Evolutionary conservation across 2,113 vertebrate species (phyloP), one percentile per base, ranked within the genome.

Genomic region (Numenius arquata): DNA sequence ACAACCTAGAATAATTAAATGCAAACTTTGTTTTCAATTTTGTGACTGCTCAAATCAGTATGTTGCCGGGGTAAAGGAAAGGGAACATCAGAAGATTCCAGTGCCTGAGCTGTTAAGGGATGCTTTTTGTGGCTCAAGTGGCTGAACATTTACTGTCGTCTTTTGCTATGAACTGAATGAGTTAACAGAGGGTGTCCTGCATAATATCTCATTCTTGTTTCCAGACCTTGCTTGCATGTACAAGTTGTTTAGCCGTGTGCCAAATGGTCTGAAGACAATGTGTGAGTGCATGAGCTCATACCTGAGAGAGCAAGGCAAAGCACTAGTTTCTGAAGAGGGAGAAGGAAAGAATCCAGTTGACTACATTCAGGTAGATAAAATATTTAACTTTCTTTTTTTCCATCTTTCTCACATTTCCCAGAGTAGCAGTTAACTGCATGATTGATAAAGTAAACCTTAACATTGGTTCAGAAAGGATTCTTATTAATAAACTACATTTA

Each of bases 261-360:
- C 99, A 96, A 99, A 99, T 86, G 99, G 99, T 93, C 98, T 99
- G 96, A 99, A 99, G 98, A 99, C 99, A 0, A 99, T 99, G 99
- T 99, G 99, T n/a, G 99, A 99, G 95, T 99, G 99, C 97, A 99
- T 99, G 99, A 99, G 99, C 95, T 98, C 98, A 3, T 99, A 99
- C 95, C 96, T 99, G 96, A 98, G 99, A 85, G 99, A 99, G 85
- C 99, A 99, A 97, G 99, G 99, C 85, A 99, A 99, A 98, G 99
- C 99, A 41, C 98, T 99, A 83, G 99, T 99, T 96, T 99, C 99
- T 70, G 99, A 99, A 96, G 99, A 99, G 88, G 99, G 99, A 91
- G 99, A 99, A 98, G 99, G 99, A 90, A 99, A 99, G 95, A 99
- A 99, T 97, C 99, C 99, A 17, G 99, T 99, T 26, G 99, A 99